These are phyloP conservation scores for Lordiphosa mommai DNA, from an alignment of 1,140 invertebrate genomes.

Conservation along the genomic window DNA sequence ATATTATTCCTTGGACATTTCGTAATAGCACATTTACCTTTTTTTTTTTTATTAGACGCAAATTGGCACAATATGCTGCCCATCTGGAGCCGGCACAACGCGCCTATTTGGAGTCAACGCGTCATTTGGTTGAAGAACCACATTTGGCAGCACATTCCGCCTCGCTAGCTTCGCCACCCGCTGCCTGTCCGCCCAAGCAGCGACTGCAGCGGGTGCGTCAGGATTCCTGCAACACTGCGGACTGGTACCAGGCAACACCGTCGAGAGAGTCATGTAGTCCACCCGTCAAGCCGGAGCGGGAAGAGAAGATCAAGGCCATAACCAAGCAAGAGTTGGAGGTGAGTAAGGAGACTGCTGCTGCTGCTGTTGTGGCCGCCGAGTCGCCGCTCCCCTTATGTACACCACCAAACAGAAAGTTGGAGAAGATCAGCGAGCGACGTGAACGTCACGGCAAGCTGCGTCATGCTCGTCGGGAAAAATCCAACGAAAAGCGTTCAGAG, in stretches of 20 bases:
- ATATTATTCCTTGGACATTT: too few relatives aligned
- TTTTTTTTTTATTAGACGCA: slow-evolving; percentile 34
- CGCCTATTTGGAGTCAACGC: slow-evolving; percentile 60
- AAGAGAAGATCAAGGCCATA: slow-evolving; percentile 17
- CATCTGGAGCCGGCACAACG: slow-evolving; percentile 65
- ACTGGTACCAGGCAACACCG: slow-evolving; percentile 27
- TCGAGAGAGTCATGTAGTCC: background rate
- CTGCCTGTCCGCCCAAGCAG: slow-evolving; percentile 66
- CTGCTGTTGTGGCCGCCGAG: background rate
- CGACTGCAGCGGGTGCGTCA: slow-evolving; percentile 62
- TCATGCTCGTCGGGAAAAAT: slow-evolving; percentile 46
- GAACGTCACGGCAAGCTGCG: slow-evolving; percentile 63
- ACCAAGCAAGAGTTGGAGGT: slow-evolving; percentile 26
- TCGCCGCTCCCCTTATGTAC: background rate
- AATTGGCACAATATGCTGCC: slow-evolving; percentile 61
- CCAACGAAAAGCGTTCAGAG: slow-evolving; percentile 14
- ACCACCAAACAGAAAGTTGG: slow-evolving; percentile 25
- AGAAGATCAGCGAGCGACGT: slow-evolving; percentile 46
- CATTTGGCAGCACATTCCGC: slow-evolving; percentile 41
- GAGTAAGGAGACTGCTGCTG: slow-evolving; percentile 17
- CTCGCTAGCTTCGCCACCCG: slow-evolving; percentile 49
- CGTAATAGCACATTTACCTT: too few relatives aligned
- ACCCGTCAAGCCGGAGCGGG: background rate
- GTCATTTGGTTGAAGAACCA: slow-evolving; percentile 54
- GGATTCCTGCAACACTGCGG: slow-evolving; percentile 5